Evolutionary conservation across 2,797 vertebrate species (phyloP).

Genomic region (Glyptemys insculpta): DNA sequence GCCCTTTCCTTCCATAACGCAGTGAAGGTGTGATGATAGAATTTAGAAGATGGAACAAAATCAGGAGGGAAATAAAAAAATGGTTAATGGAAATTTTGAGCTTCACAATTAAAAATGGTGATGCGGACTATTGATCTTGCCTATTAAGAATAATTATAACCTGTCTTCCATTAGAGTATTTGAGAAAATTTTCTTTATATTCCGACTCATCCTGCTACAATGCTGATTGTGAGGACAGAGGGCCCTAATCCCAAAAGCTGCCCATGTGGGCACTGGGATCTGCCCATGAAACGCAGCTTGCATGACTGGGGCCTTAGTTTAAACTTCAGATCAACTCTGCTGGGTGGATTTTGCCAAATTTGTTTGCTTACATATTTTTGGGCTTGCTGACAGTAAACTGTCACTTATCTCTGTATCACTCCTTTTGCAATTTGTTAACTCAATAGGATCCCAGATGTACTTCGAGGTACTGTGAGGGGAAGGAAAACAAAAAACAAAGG

Average conservation of each 20-base stretch:
- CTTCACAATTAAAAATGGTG: constrained; percentile 23
- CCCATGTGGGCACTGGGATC: neutral
- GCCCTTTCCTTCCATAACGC: constrained; percentile 26
- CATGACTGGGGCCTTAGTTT: neutral
- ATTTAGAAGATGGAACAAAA: constrained; percentile 30
- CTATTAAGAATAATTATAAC: neutral
- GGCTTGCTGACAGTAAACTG: neutral
- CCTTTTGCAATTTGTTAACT: neutral
- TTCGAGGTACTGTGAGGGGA: neutral
- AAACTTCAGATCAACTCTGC: neutral
- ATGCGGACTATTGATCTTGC: constrained; percentile 39
- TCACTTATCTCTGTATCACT: neutral
- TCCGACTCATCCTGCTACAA: neutral
- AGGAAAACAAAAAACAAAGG: neutral
- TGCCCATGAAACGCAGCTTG: neutral
- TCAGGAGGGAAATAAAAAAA: constrained; percentile 39
- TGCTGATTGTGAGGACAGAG: neutral
- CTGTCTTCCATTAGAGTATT: neutral
- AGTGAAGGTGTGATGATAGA: constrained; percentile 1
- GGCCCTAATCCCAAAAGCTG: neutral
- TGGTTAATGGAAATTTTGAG: constrained; percentile 8
- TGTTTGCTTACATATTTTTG: neutral
- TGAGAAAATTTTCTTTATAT: neutral
- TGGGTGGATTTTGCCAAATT: neutral
- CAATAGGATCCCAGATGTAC: neutral